Evolutionary conservation across 2,888 invertebrate species (phyloP), one percentile per base, ranked within the genome.

Genomic region (Dynastes tityus): DNA sequence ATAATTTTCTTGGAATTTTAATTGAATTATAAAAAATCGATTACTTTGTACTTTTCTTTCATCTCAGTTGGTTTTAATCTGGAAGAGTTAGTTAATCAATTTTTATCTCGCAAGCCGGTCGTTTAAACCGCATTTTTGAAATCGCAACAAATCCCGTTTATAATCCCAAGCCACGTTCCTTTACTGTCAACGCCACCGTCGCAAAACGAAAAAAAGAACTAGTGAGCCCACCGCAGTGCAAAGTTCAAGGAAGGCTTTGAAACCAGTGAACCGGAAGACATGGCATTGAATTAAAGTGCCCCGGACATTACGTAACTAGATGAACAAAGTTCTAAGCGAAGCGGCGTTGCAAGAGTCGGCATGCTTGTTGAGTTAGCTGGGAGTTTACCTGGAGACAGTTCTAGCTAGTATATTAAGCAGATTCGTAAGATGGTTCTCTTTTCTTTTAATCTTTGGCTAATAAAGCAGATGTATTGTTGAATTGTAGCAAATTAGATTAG

Each of bases 281-380:
- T 53, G 16, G 53, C 53, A 53, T 53, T 53, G 53, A 53, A 53
- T 53, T 53, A 53, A 53, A 53, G 53, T 53, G 53, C 53, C 8
- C 16, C 11, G 53, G 16, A 16, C 16, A 53, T 53, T 53, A 53
- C 53, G 53, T 53, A 53, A 16, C 16, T 53, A 16, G 53, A 53
- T 53, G 53, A 53, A 53, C 53, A 53, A 53, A 53, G 53, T 53
- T 53, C 53, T 16, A 53, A 53, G 53, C 16, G 53, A 16, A n/a
- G n/a, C 53, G 53, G 16, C 16, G 2, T 53, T 53, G n/a, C 6
- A 53, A 16, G 53, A n/a, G 53, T 53, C 53, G 53, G 16, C 13
- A 53, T 16, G 16, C 53, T 22, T 22, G 22, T 22, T 22, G 22
- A 53, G 53, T 53, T 53, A 53, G 6, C 53, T 53, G 6, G 53